Conservation (phyloP, 1,140 invertebrate species). For the Octopus sinensis region DNA sequence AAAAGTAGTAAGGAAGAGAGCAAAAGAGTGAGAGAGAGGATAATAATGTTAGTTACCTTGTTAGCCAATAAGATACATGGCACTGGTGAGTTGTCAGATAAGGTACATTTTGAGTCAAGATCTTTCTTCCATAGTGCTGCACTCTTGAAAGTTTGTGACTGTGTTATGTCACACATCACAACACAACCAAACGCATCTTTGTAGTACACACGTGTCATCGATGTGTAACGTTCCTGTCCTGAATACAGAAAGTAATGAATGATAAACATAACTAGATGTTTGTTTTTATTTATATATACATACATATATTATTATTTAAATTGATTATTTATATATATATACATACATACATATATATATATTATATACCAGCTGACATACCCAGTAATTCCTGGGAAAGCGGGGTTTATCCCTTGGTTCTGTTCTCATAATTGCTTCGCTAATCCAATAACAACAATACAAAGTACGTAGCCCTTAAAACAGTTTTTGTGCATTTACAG, state of each 20-base stretch:
- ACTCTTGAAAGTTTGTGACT: constrained; percentile 63
- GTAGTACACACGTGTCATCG: constrained; percentile 67
- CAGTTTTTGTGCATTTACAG: too few species aligned
- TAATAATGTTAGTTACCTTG: constrained; percentile 56
- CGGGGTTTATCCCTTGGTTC: too few species aligned
- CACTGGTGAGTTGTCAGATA: constrained; percentile 61
- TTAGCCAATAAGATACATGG: constrained; percentile 66
- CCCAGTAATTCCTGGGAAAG: too few species aligned
- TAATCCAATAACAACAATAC: too few species aligned
- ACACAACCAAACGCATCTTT: constrained; percentile 67
- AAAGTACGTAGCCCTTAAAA: too few species aligned
- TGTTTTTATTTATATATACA: too few species aligned
- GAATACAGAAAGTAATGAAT: constrained; percentile 33
- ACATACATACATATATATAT: too few species aligned
- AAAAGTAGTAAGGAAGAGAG: neutral
- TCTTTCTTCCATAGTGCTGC: constrained; percentile 66
- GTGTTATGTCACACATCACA: constrained; percentile 66
- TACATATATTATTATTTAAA: too few species aligned
- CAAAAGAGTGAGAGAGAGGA: neutral
- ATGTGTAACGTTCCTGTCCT: constrained; percentile 66
- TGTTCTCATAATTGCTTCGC: too few species aligned
- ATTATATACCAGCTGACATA: too few species aligned
- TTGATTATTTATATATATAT: too few species aligned
- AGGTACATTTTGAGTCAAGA: constrained; percentile 63
- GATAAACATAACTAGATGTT: too few species aligned